Evolutionary conservation across 2,888 invertebrate genomes (phyloP).

Genomic region (Ommatoiulus sabulosus): DNA sequence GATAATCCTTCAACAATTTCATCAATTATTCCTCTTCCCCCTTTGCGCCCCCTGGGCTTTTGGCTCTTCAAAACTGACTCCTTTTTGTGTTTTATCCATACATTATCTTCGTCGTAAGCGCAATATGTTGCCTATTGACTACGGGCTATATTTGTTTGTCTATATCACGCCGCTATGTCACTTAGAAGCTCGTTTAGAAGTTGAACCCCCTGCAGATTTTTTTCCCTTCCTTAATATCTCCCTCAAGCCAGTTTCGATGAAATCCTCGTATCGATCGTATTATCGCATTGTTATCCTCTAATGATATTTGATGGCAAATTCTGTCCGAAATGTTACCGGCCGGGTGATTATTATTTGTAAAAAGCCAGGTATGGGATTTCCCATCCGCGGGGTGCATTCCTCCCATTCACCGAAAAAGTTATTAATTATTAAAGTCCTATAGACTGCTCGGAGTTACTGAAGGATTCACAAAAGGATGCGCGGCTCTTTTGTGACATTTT

Average conservation of each 20-base stretch:
- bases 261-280: not conserved
- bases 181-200: slow-evolving; percentile 15
- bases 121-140: slow-evolving; percentile 39
- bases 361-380: slow-evolving; percentile 29
- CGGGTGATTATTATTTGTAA: not conserved
- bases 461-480: not conserved
- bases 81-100: slow-evolving; percentile 26
- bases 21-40: slow-evolving; percentile 36
- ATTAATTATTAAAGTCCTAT: slow-evolving; percentile 9
- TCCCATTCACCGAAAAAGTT: not conserved
- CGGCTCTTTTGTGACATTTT: not conserved
- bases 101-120: slow-evolving; percentile 24
- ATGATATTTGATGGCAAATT: not conserved
- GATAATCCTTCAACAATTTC: slow-evolving; percentile 36
- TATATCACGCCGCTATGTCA: slow-evolving; percentile 26
- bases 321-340: not conserved
- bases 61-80: slow-evolving; percentile 40
- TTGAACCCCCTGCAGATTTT: not conserved
- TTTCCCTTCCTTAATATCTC: not conserved
- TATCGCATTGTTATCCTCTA: slow-evolving; percentile 8
- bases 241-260: not conserved
- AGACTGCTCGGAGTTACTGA: not conserved
- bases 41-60: slow-evolving; percentile 33
- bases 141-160: slow-evolving; percentile 27
- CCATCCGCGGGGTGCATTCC: not conserved